phyloP scores from a whole-genome alignment of 2,888 invertebrate genomes.

The Chloromyia formosa region DNA sequence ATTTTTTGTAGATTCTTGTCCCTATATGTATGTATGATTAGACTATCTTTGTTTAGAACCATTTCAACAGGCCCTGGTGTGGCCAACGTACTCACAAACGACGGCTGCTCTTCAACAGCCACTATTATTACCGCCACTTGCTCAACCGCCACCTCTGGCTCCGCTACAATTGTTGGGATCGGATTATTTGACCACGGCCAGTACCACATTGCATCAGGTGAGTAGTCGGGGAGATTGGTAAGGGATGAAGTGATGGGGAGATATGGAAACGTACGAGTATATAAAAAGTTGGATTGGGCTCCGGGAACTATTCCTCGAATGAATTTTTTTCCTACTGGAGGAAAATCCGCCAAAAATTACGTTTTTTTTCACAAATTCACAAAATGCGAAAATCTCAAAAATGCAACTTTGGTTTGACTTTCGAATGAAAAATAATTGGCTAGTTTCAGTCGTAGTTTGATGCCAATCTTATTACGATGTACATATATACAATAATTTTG shows the following conservation, averaged over 20 bases:
- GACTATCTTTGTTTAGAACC: constrained; percentile 65
- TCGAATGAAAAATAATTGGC: too few relatives aligned
- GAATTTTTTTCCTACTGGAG: background rate
- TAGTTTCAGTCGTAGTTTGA: too few relatives aligned
- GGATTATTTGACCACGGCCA: constrained; percentile 70
- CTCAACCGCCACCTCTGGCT: constrained; percentile 67
- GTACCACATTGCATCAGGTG: constrained; percentile 68
- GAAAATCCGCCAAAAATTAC: too few relatives aligned
- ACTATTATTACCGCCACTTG: constrained; percentile 51
- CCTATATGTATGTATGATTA: constrained; percentile 20
- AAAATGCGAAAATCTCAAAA: background rate
- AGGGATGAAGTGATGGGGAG: too few relatives aligned
- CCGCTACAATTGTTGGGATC: constrained; percentile 69
- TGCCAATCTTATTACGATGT: too few relatives aligned
- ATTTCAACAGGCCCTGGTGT: constrained; percentile 77
- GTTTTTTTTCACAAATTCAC: too few relatives aligned
- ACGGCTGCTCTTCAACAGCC: constrained; percentile 58
- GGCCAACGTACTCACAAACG: constrained; percentile 73
- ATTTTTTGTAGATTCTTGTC: background rate
- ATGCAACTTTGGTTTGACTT: too few relatives aligned
- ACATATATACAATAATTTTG: too few relatives aligned
- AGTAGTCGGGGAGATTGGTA: too few relatives aligned
- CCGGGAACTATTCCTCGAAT: background rate
- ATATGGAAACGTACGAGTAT: too few relatives aligned
- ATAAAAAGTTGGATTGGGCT: background rate